A percentile compares a stretch with the other conserved stretches of the same genome.
Conservation (phyloP, 2,797 vertebrate genomes). For the Helostoma temminkii region DNA sequence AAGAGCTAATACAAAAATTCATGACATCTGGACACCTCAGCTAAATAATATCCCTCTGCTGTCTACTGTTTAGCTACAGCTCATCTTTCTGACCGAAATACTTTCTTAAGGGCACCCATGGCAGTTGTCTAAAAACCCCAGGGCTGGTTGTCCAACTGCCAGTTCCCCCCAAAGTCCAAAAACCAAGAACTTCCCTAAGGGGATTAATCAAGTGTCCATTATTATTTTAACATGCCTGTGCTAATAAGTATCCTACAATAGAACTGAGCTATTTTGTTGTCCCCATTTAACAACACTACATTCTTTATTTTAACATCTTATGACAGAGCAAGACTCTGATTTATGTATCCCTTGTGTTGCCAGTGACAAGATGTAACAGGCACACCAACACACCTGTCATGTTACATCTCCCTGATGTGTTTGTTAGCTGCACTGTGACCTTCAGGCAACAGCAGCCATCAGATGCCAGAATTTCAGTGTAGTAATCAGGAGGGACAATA, state of each 20-base stretch:
- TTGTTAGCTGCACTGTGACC: slow-evolving; percentile 35
- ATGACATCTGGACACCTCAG: slow-evolving; percentile 27
- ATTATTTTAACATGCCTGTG: too few species aligned
- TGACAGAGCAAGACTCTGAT: slow-evolving; percentile 12
- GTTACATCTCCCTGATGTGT: slow-evolving; percentile 37
- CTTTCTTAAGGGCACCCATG: too few species aligned
- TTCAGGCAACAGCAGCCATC: slow-evolving; percentile 14
- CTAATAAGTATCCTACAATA: too few species aligned
- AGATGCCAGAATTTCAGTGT: background rate
- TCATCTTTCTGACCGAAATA: too few species aligned
- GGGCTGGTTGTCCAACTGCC: too few species aligned
- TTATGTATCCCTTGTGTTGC: slow-evolving; percentile 25
- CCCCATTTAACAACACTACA: slow-evolving; percentile 10
- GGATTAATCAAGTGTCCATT: too few species aligned
- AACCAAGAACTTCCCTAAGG: too few species aligned
- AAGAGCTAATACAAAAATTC: slow-evolving; percentile 22
- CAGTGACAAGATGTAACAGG: slow-evolving; percentile 21
- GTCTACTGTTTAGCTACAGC: too few species aligned
- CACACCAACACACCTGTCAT: slow-evolving; percentile 20
- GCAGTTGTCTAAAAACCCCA: too few species aligned
- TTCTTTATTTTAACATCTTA: slow-evolving; percentile 4
- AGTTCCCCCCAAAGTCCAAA: too few species aligned
- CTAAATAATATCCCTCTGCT: slow-evolving; percentile 25
- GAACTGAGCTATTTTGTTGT: slow-evolving; percentile 12
- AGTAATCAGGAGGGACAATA: background rate